Evolutionary conservation across 2,888 invertebrate genomes (phyloP).

Genomic region (Lapara coniferarum): DNA sequence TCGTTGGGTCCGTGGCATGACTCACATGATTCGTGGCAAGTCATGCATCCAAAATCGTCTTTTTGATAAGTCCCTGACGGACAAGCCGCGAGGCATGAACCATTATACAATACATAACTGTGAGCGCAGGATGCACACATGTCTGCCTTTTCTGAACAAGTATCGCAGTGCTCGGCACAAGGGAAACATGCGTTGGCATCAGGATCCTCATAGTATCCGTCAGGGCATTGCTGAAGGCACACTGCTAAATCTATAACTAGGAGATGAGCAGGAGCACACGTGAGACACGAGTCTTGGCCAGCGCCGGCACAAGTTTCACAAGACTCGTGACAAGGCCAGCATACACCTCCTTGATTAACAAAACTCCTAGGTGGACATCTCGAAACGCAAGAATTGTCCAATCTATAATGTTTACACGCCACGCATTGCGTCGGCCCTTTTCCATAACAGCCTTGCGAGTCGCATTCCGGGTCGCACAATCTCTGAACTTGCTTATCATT

Average conservation of each 20-base stretch:
- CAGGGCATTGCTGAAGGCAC: slow-evolving; percentile 94
- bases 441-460: slow-evolving; percentile 93
- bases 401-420: slow-evolving; percentile 90
- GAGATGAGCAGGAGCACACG: slow-evolving; percentile 92
- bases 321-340: slow-evolving; percentile 94
- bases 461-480: slow-evolving; percentile 92
- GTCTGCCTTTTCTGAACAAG: slow-evolving; percentile 92
- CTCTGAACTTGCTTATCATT: slow-evolving; percentile 86
- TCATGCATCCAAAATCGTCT: slow-evolving; percentile 91
- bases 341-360: slow-evolving; percentile 90
- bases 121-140: slow-evolving; percentile 94
- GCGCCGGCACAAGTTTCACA: slow-evolving; percentile 95
- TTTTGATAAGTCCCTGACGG: slow-evolving; percentile 93
- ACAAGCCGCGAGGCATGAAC: slow-evolving; percentile 93
- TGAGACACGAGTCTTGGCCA: slow-evolving; percentile 92
- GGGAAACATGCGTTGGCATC: slow-evolving; percentile 92
- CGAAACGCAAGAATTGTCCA: slow-evolving; percentile 93
- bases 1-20: slow-evolving; percentile 92
- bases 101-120: slow-evolving; percentile 92
- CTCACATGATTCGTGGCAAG: slow-evolving; percentile 91
- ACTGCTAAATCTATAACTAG: slow-evolving; percentile 93
- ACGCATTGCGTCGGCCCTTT: slow-evolving; percentile 93
- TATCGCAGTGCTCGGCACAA: slow-evolving; percentile 93
- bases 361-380: slow-evolving; percentile 93
- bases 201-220: slow-evolving; percentile 92